Percentiles rank a stretch among this genome's conserved stretches.
phyloP scores from a whole-genome alignment of 2,888 invertebrate species.

The Drosophila mercatorum region DNA sequence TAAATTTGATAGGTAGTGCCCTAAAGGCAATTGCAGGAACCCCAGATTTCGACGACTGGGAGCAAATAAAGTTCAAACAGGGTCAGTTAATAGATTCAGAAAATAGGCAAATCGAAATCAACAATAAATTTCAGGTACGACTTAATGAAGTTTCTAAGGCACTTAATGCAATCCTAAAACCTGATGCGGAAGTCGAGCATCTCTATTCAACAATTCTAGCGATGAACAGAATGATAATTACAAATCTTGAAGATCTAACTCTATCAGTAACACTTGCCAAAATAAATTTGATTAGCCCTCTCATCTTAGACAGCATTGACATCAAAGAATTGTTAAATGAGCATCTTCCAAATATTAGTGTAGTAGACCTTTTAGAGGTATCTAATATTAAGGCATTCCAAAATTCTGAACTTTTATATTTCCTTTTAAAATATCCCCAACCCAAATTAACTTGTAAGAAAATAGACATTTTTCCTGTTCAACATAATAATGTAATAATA shows the following conservation, averaged over 20 bases:
- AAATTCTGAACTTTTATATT: too few species aligned
- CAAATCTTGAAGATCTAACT: too few species aligned
- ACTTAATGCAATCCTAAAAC: too few species aligned
- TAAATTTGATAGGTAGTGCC: too few species aligned
- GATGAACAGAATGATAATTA: too few species aligned
- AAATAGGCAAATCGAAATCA: conserved; percentile 3
- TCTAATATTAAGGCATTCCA: too few species aligned
- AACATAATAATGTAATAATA: not conserved
- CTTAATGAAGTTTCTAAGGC: not conserved
- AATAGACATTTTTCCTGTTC: conserved; percentile 1
- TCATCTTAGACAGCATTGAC: conserved; percentile 5
- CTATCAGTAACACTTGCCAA: too few species aligned
- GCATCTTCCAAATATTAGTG: not conserved
- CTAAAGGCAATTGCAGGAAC: too few species aligned
- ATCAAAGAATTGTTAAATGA: conserved; percentile 6
- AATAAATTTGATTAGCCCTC: conserved; percentile 6
- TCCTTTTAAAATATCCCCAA: not conserved
- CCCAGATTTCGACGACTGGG: too few species aligned
- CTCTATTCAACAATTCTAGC: too few species aligned
- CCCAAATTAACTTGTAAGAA: conserved; percentile 2
- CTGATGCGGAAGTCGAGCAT: too few species aligned
- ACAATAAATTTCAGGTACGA: not conserved
- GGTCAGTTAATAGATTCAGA: conserved; percentile 10
- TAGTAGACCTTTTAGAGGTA: too few species aligned
- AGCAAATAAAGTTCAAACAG: not conserved